A percentile compares a stretch with the other conserved stretches of the same genome.
Conservation (phyloP, 2,113 vertebrate species). For the Recurvirostra avosetta region DNA sequence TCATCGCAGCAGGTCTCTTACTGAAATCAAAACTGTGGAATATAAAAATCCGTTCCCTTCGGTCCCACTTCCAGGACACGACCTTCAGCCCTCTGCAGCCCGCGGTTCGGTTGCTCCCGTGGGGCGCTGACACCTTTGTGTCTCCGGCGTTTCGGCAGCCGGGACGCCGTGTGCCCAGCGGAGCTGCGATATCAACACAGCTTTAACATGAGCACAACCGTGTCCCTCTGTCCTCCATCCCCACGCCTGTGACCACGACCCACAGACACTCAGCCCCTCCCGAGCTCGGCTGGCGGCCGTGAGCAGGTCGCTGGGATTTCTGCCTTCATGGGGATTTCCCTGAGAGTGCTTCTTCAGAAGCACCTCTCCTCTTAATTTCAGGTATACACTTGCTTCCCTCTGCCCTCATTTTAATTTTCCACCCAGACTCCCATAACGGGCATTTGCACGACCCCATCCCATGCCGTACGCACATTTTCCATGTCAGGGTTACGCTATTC, state of each 20-base stretch:
- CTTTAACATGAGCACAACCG: neutral
- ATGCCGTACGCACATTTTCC: fast-evolving
- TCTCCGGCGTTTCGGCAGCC: fast-evolving
- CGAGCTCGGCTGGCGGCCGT: neutral
- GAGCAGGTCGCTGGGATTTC: neutral
- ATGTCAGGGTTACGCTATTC: neutral
- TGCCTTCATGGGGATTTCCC: neutral
- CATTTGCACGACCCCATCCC: too few relatives aligned
- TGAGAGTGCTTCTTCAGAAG: neutral
- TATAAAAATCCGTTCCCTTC: too few relatives aligned
- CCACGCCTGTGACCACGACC: neutral
- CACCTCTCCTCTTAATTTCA: too few relatives aligned
- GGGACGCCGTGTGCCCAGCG: neutral
- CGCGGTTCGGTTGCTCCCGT: neutral
- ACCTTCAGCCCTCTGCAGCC: neutral
- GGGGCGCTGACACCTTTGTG: neutral
- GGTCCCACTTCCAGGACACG: neutral
- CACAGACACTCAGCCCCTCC: neutral
- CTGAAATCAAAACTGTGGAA: neutral
- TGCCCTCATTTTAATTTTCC: neutral
- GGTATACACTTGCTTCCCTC: neutral
- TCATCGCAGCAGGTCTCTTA: neutral
- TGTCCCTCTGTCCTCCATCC: neutral
- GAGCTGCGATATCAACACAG: neutral
- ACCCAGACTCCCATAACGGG: neutral